These are phyloP conservation scores for Peribatodes rhomboidaria DNA, from an alignment of 2,888 invertebrate genomes.

Conservation along the genomic window DNA sequence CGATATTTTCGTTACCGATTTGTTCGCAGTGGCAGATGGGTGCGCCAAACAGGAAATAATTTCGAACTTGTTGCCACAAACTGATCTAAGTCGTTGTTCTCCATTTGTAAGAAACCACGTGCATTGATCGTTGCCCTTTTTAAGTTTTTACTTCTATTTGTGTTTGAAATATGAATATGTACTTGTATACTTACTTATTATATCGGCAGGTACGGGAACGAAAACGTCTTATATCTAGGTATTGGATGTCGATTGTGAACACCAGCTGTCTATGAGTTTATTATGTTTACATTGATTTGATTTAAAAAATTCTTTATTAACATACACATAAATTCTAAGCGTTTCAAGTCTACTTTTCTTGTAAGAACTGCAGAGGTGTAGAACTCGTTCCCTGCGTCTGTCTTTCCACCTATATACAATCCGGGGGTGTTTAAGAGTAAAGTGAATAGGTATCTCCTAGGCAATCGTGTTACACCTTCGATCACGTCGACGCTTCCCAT, in stretches of 20 bases:
- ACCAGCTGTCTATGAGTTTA: conserved; percentile 52
- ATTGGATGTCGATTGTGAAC: conserved; percentile 59
- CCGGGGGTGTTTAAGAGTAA: no score
- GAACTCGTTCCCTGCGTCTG: no score
- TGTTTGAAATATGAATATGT: conserved; percentile 63
- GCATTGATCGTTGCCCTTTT: conserved; percentile 61
- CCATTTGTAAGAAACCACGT: conserved; percentile 61
- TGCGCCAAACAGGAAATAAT: conserved; percentile 80
- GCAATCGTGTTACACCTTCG: no score
- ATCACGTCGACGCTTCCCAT: no score
- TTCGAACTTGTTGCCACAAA: conserved; percentile 76
- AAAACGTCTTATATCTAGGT: conserved; percentile 46
- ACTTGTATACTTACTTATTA: conserved; percentile 60
- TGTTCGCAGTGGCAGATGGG: conserved; percentile 79
- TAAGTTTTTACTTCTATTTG: conserved; percentile 9
- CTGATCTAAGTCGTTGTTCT: conserved; percentile 60
- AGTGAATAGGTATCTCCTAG: no score
- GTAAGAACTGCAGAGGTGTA: no score
- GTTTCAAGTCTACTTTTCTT: no score
- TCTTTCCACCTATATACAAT: no score
- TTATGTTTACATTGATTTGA: no score
- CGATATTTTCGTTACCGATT: conserved; percentile 82
- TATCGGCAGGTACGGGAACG: conserved; percentile 53
- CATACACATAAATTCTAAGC: no score
- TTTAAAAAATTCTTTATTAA: no score